phyloP scores from a whole-genome alignment of 2,113 vertebrate genomes.

The Rostratula benghalensis region DNA sequence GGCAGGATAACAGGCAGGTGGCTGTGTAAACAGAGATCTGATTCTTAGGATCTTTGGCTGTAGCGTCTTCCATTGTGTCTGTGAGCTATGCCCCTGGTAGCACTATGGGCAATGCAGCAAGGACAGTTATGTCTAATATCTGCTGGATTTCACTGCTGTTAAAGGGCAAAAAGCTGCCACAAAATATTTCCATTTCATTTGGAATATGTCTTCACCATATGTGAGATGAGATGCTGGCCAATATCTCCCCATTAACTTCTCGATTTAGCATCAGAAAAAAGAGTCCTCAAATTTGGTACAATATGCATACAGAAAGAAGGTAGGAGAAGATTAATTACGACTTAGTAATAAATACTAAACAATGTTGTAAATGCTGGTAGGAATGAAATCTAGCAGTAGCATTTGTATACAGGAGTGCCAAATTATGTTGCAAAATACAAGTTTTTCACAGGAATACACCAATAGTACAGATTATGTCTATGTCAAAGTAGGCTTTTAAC shows the following conservation, averaged over 20 bases:
- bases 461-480: not conserved
- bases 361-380: not conserved
- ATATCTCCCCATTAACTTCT: not conserved
- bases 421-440: not conserved
- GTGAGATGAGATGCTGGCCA: not conserved
- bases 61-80: not conserved
- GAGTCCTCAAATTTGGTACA: not conserved
- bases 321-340: not conserved
- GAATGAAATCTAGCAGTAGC: not conserved
- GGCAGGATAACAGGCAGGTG: not conserved
- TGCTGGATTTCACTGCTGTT: not conserved
- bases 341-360: not conserved
- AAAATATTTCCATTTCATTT: not conserved
- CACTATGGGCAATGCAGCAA: not conserved
- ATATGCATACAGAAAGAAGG: not conserved
- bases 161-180: not conserved
- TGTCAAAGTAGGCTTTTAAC: not conserved
- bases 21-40: not conserved
- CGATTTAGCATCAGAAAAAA: not conserved
- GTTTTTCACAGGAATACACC: not conserved
- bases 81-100: not conserved
- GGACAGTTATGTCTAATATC: not conserved
- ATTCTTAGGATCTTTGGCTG: not conserved
- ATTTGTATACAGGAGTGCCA: not conserved
- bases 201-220: not conserved